A percentile compares a stretch with the other conserved stretches of the same genome.
Evolutionary conservation across 2,113 vertebrate species (phyloP).

Genomic region (Mastomys natalensis): DNA sequence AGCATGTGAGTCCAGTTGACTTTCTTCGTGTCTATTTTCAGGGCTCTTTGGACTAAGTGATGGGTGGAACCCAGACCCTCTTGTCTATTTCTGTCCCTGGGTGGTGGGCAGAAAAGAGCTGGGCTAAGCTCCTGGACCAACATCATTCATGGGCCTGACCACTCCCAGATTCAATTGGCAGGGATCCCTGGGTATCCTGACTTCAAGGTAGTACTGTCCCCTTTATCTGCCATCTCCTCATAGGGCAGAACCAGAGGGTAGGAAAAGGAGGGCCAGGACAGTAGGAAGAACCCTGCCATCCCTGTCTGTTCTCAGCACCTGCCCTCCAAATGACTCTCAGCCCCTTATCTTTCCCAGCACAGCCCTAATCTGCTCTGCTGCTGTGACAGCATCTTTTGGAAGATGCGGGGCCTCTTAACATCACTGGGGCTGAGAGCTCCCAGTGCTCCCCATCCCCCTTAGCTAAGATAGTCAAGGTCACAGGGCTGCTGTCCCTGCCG

Average conservation of each 20-base stretch:
- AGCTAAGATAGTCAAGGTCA: background rate
- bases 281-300: background rate
- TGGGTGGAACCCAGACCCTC: conserved; percentile 39
- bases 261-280: background rate
- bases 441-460: background rate
- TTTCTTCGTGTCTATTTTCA: conserved; percentile 43
- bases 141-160: background rate
- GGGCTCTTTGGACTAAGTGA: conserved; percentile 55
- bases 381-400: background rate
- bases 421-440: background rate
- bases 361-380: conserved; percentile 16
- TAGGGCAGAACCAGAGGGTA: accelerated
- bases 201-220: background rate
- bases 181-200: background rate
- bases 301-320: accelerated
- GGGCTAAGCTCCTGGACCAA: background rate
- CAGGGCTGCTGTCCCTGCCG: background rate
- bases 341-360: conserved; percentile 56
- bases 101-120: background rate
- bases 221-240: background rate
- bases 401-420: background rate
- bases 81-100: background rate
- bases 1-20: accelerated
- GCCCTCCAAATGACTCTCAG: background rate
- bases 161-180: background rate